A percentile compares a stretch with the other conserved stretches of the same genome.
These are phyloP conservation scores for Xylocopa sonorina DNA, from an alignment of 1,140 invertebrate species.

Conservation along the genomic window DNA sequence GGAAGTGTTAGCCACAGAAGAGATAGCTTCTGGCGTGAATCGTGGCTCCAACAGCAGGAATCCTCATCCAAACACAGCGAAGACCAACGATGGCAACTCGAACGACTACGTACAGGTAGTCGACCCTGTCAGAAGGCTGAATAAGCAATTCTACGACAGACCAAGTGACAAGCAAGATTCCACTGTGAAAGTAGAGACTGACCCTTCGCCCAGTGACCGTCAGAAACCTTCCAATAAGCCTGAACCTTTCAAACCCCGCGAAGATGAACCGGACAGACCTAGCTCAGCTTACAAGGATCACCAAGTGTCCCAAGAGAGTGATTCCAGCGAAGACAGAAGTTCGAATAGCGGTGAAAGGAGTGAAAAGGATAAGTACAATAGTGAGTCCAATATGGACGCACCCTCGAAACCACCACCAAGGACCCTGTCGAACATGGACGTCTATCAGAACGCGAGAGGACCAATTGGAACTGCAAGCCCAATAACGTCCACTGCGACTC, in stretches of 20 bases:
- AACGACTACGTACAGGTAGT: background rate
- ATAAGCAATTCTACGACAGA: background rate
- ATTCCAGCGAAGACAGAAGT: too few relatives aligned
- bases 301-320: background rate
- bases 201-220: accelerated
- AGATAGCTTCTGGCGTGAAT: too few relatives aligned
- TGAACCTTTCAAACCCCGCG: background rate
- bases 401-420: background rate
- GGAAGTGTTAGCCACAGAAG: background rate
- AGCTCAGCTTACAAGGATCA: background rate
- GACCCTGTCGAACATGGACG: background rate
- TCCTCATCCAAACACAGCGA: background rate
- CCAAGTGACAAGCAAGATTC: too few relatives aligned
- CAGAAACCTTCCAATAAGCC: background rate
- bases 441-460: background rate
- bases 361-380: background rate
- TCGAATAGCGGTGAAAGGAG: background rate
- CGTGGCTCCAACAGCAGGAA: background rate
- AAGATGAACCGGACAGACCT: too few relatives aligned
- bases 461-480: background rate
- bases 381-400: too few relatives aligned
- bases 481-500: background rate
- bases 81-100: background rate
- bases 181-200: too few relatives aligned
- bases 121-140: background rate